A percentile compares a stretch with the other conserved stretches of the same genome.
These are phyloP conservation scores for Yoshiicerus persimilis DNA, from an alignment of 1,140 invertebrate genomes.

Conservation along the genomic window DNA sequence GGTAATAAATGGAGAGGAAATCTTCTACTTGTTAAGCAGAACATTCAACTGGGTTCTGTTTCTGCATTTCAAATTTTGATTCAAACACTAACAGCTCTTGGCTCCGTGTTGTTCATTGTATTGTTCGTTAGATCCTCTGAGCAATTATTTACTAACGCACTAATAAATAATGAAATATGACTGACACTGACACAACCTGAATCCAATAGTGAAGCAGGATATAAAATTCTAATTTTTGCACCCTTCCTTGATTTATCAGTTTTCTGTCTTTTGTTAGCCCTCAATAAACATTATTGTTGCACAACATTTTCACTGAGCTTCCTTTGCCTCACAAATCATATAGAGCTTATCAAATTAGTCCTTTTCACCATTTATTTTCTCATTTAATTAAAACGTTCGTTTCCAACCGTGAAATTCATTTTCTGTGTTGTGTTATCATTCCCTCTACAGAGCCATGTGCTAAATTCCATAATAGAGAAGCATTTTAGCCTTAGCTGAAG, in stretches of 20 bases:
- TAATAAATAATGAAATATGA: neutral
- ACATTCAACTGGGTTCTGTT: neutral
- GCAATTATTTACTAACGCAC: neutral
- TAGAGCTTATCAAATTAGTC: too few relatives aligned
- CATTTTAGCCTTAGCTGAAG: too few relatives aligned
- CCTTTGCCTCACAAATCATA: too few relatives aligned
- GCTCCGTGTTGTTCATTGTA: neutral
- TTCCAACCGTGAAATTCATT: too few relatives aligned
- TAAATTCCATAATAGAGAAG: too few relatives aligned
- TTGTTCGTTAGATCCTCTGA: neutral
- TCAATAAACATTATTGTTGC: too few relatives aligned
- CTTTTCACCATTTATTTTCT: too few relatives aligned
- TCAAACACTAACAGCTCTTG: neutral
- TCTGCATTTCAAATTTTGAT: neutral
- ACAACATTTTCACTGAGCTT: too few relatives aligned
- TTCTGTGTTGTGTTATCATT: too few relatives aligned
- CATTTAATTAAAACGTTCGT: too few relatives aligned
- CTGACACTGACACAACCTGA: neutral
- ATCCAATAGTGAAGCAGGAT: neutral
- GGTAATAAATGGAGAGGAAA: neutral
- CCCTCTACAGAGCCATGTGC: too few relatives aligned
- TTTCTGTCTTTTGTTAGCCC: too few relatives aligned
- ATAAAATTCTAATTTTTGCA: neutral
- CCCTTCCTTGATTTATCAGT: neutral
- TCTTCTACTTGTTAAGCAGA: neutral